A percentile compares a stretch with the other conserved stretches of the same genome.
These are phyloP conservation scores for Corythornis cristatus DNA, from an alignment of 2,113 vertebrate genomes.

Conservation along the genomic window DNA sequence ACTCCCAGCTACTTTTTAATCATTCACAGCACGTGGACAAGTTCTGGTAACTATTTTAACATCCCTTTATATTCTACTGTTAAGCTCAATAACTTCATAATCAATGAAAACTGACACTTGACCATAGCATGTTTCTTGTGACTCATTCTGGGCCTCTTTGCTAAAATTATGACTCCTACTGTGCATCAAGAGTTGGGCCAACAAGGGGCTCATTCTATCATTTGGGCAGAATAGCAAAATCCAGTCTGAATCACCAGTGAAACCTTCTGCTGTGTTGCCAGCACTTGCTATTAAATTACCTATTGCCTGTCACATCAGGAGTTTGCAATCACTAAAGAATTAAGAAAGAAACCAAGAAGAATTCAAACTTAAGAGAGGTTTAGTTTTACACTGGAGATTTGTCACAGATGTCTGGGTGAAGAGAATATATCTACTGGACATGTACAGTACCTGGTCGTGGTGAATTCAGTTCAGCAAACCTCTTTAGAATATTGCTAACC, in stretches of 20 bases:
- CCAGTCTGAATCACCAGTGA: constrained; percentile 60
- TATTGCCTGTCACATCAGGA: constrained; percentile 3
- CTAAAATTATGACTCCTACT: not conserved
- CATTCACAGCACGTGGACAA: constrained; percentile 73
- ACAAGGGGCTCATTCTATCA: not conserved
- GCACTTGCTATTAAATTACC: constrained; percentile 58
- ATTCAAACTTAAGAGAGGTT: constrained; percentile 52
- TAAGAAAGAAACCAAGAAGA: constrained; percentile 29
- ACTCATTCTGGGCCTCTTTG: constrained; percentile 21
- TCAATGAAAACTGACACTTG: constrained; percentile 66
- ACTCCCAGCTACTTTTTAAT: constrained; percentile 67
- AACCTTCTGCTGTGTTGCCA: constrained; percentile 67
- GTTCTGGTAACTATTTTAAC: constrained; percentile 23
- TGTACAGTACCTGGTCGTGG: constrained; percentile 88
- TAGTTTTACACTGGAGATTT: constrained; percentile 65
- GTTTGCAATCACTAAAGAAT: not conserved
- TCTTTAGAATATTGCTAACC: constrained; percentile 97
- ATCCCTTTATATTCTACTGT: constrained; percentile 29
- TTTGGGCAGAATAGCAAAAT: constrained; percentile 13
- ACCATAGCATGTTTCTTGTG: constrained; percentile 59
- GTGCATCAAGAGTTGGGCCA: not conserved
- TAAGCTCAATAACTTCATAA: constrained; percentile 30
- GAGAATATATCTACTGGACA: constrained; percentile 75
- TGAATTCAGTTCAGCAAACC: constrained; percentile 97
- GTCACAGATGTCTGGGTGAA: constrained; percentile 64